Evolutionary conservation across 1,140 invertebrate genomes (phyloP), one percentile per base, ranked within the genome.

Genomic region (Caenorhabditis brenneri): DNA sequence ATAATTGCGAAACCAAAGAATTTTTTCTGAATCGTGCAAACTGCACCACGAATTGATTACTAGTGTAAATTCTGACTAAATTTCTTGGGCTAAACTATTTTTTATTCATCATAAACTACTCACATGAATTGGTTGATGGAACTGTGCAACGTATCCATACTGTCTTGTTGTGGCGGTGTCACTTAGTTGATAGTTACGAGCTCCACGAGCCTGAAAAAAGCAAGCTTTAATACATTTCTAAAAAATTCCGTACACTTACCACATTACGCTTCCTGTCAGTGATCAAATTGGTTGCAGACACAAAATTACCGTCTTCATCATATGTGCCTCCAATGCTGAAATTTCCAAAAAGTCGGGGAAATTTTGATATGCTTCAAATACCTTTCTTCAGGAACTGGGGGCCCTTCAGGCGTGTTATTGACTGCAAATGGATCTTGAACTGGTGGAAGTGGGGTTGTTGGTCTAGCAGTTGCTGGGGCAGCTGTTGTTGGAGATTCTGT

Each of bases 61-160:
- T n/a, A n/a, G n/a, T n/a, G n/a, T n/a, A n/a, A n/a, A n/a, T n/a
- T n/a, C n/a, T n/a, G n/a, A n/a, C n/a, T n/a, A n/a, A n/a, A n/a
- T n/a, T n/a, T n/a, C n/a, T n/a, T n/a, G n/a, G n/a, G n/a, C n/a
- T n/a, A n/a, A n/a, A n/a, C n/a, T n/a, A n/a, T n/a, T n/a, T n/a
- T n/a, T n/a, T n/a, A n/a, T n/a, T n/a, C n/a, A n/a, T n/a, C n/a
- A n/a, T n/a, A 24, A 2, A 74, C 42, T 10, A 22, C 19, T 42
- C 42, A 74, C 65, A 4, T 74, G 65, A 42, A 74, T 46, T 74
- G 65, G 65, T 24, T 74, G 65, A 74, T 74, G 65, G 22, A 74
- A 74, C 24, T 74, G 65, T 9, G 65, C 65, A 22, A 74, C 65
- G 33, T 74, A 74, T 22, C 36, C 65, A 31, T 74, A 74, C 24